Percentiles rank a stretch among this genome's conserved stretches.
phyloP scores from a whole-genome alignment of 1,140 invertebrate species.

The Leptonema lineaticorne region DNA sequence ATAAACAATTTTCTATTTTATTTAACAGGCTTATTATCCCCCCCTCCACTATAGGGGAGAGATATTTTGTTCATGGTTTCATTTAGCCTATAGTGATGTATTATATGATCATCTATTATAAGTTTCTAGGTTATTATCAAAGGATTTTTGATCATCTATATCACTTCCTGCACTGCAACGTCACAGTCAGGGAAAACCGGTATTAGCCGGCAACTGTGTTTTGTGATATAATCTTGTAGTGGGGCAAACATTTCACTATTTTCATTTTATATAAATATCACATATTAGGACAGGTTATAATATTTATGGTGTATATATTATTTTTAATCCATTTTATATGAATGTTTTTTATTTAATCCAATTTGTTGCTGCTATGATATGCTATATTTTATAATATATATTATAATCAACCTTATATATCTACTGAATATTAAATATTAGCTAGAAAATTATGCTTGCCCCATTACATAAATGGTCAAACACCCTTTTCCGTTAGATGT shows the following conservation, averaged over 20 bases:
- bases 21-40: slow-evolving; percentile 46
- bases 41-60: slow-evolving; percentile 35
- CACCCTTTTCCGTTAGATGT: slow-evolving; percentile 64
- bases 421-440: slow-evolving; percentile 22
- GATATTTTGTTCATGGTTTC: slow-evolving; percentile 57
- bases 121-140: slow-evolving; percentile 63
- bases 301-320: slow-evolving; percentile 4
- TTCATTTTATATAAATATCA: not conserved
- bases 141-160: slow-evolving; percentile 68
- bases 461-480: slow-evolving; percentile 65
- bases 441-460: slow-evolving; percentile 49
- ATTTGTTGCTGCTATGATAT: slow-evolving; percentile 2
- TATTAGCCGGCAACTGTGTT: slow-evolving; percentile 38
- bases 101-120: slow-evolving; percentile 42
- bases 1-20: slow-evolving; percentile 43
- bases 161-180: slow-evolving; percentile 30
- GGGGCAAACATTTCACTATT: slow-evolving; percentile 38
- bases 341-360: not conserved
- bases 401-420: not conserved
- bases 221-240: slow-evolving; percentile 42
- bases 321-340: not conserved
- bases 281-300: slow-evolving; percentile 8
- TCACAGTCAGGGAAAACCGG: slow-evolving; percentile 23
- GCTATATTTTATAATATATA: not conserved
- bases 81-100: slow-evolving; percentile 45